Base-by-base conservation (phyloP, 2,797 vertebrate genomes). In the Hephaestus fuliginosus region DNA sequence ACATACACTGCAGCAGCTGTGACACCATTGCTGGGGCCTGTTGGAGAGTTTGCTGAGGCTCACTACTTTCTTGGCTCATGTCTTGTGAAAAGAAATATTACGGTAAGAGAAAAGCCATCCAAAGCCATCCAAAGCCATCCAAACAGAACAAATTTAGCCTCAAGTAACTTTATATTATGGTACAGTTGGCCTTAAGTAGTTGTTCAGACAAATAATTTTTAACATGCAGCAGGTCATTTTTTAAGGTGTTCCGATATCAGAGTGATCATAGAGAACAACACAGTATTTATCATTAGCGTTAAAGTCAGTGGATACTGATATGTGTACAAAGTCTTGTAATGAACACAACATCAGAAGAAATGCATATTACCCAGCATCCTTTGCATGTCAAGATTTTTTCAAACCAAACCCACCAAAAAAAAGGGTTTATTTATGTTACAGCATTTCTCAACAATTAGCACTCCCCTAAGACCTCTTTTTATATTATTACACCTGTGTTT, bases 21-120 rank as follows among this genome's bases (percentile, higher is more conserved):
- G 25, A 60, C 51, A 51, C 25, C 8, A 22, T 60, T 81, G 28
- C 51, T 57, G 41, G 44, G 56, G 25, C 41, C 57, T 36, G 28
- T 52, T 63, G 3, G 12, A n/a, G 61, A 46, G 36, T 39, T 61
- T 58, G 36, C 10, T 43, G 36, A 67, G 65, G 58, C 43, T 74
- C 13, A 36, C 41, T 22, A 12, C 41, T 74, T 18, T 66, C 18
- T 49, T 65, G 48, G 28, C 22, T 41, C 10, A n/a, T 30, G 3
- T 48, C 4, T 58, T 39, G 15, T 60, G 10, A 20, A 62, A 39
- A 52, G 0, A 67, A 55, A 62, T 10, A 53, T 20, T 25, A 25
- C 20, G 44, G 8, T 4, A 30, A 36, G 9, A 20, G 5, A 56
- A 61, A 61, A 25, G 25, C 25, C 25, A 25, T 25, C 25, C 25